Evolutionary conservation across 2,888 invertebrate genomes (phyloP).

Genomic region (Sinelater perroti): DNA sequence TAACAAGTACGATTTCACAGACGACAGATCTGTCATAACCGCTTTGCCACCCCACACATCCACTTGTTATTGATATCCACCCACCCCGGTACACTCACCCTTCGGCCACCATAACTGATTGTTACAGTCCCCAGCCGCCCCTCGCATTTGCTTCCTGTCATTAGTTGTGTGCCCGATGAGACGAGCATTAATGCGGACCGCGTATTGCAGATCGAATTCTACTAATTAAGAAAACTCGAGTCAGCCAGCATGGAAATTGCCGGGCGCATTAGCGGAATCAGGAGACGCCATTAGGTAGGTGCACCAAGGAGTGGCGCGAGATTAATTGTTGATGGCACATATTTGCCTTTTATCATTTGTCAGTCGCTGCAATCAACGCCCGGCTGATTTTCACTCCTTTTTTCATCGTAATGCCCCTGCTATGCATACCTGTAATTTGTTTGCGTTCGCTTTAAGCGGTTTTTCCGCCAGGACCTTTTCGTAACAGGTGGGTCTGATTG

Average conservation of each 20-base stretch:
- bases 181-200: constrained; percentile 38
- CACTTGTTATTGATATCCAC: constrained; percentile 52
- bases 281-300: constrained; percentile 20
- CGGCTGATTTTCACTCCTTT: constrained; percentile 35
- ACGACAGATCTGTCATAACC: constrained; percentile 52
- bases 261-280: constrained; percentile 22
- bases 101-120: constrained; percentile 30
- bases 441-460: constrained; percentile 11
- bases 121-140: constrained; percentile 31
- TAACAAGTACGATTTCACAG: constrained; percentile 50
- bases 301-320: constrained; percentile 38
- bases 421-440: constrained; percentile 20
- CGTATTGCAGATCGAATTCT: constrained; percentile 4
- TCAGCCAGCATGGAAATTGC: constrained; percentile 6
- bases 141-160: constrained; percentile 37
- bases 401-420: constrained; percentile 3
- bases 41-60: constrained; percentile 50
- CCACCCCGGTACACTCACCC: constrained; percentile 31
- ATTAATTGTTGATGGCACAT: constrained; percentile 47
- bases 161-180: constrained; percentile 37
- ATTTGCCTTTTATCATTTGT: constrained; percentile 48
- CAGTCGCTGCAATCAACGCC: constrained; percentile 32
- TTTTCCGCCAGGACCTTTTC: not conserved
- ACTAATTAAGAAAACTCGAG: constrained; percentile 10
- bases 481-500: not conserved